Evolutionary conservation across 1,140 invertebrate species (phyloP).

Genomic region (Cydia fagiglandana): DNA sequence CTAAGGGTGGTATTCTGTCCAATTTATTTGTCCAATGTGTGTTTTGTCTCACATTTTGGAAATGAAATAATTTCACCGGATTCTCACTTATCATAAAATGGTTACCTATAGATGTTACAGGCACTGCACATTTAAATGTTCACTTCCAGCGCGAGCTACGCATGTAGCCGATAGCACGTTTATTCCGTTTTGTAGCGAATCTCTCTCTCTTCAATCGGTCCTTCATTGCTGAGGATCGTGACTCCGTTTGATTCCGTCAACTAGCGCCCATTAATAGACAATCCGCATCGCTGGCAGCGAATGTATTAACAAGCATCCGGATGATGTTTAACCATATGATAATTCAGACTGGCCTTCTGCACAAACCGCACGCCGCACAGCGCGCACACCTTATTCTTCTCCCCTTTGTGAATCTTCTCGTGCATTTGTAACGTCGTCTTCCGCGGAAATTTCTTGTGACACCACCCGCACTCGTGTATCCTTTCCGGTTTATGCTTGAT

Average conservation of each 20-base stretch:
- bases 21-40: too few species aligned
- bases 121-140: background rate
- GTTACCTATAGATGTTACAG: background rate
- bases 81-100: too few species aligned
- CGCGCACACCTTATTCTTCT: conserved; percentile 86
- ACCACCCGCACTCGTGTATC: conserved; percentile 21
- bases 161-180: too few species aligned
- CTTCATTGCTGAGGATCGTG: too few species aligned
- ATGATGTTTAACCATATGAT: conserved; percentile 39
- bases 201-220: too few species aligned
- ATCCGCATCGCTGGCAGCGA: background rate
- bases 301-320: conserved; percentile 22
- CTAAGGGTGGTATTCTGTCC: too few species aligned
- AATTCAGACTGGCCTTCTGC: conserved; percentile 39
- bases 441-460: conserved; percentile 44
- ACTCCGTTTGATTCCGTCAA: too few species aligned
- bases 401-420: conserved; percentile 84
- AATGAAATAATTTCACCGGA: too few species aligned
- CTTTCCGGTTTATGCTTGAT: conserved; percentile 29
- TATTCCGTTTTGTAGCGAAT: background rate
- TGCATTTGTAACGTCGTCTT: conserved; percentile 80
- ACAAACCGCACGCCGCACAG: conserved; percentile 83
- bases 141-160: too few species aligned
- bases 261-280: too few species aligned
- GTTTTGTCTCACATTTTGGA: too few species aligned